Evolutionary conservation across 2,797 vertebrate genomes (phyloP).

Genomic region (Danio choprae): DNA sequence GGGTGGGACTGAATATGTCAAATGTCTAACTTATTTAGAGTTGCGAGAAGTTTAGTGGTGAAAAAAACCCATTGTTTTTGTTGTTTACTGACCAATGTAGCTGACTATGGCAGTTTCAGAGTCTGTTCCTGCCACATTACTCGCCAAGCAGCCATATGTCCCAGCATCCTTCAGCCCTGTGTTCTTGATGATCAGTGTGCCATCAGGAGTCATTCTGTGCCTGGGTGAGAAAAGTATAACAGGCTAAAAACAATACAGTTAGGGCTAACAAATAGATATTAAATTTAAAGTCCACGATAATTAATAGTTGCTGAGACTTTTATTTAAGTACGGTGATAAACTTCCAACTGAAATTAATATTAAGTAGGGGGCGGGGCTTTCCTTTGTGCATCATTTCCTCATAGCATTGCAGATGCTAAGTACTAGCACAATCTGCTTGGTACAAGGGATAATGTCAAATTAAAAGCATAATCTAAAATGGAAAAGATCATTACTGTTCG

Average conservation of each 20-base stretch:
- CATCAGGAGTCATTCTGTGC: conserved; percentile 85
- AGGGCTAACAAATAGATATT: not conserved
- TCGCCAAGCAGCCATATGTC: conserved; percentile 92
- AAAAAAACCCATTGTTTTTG: not conserved
- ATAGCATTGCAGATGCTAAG: no score
- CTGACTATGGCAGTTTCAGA: conserved; percentile 81
- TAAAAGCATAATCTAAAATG: no score
- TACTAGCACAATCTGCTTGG: no score
- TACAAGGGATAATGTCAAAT: no score
- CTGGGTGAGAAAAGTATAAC: conserved; percentile 68
- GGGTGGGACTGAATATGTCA: conserved; percentile 22
- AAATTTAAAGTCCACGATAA: no score
- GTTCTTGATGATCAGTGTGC: conserved; percentile 86
- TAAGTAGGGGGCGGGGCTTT: no score
- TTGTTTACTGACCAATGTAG: conserved; percentile 82
- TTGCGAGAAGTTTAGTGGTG: not conserved
- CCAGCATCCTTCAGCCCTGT: conserved; percentile 85
- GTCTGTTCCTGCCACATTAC: conserved; percentile 90
- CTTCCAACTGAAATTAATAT: no score
- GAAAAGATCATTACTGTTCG: no score
- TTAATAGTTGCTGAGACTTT: no score
- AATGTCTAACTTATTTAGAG: not conserved
- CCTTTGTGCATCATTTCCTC: no score
- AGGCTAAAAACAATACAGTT: not conserved
- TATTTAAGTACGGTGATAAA: no score